Evolutionary conservation across 2,797 vertebrate genomes (phyloP).

Genomic region (Acrocephalus scirpaceus): DNA sequence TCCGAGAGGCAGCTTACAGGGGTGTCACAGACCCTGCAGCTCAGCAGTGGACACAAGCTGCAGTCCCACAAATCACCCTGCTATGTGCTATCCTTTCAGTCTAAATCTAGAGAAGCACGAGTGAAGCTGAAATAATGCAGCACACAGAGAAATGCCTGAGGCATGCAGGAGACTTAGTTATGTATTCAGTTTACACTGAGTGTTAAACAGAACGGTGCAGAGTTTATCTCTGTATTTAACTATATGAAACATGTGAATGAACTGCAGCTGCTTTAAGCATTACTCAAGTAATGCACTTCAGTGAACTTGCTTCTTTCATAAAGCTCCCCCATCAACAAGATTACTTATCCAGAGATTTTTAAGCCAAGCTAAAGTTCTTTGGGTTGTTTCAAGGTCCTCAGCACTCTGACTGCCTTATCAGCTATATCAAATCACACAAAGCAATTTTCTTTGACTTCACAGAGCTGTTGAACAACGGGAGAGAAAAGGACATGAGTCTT

Average conservation of each 20-base stretch:
- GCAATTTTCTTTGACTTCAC: not conserved
- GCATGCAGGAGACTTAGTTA: slow-evolving; percentile 2
- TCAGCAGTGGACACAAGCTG: not conserved
- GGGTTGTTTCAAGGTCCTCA: not conserved
- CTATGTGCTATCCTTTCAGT: not conserved
- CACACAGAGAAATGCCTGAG: not conserved
- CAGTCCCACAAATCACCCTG: not conserved
- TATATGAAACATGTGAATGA: not conserved
- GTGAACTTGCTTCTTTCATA: slow-evolving; percentile 14
- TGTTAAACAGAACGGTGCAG: slow-evolving; percentile 6
- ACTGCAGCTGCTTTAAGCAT: slow-evolving; percentile 19
- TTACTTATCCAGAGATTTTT: slow-evolving; percentile 27
- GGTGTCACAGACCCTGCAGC: not conserved
- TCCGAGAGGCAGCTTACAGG: not conserved
- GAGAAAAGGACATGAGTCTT: not conserved
- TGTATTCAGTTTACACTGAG: not conserved
- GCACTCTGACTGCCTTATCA: not conserved
- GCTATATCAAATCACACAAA: not conserved
- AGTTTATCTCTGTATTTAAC: slow-evolving; percentile 19
- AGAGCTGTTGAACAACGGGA: not conserved
- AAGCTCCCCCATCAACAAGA: not conserved
- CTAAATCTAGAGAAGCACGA: not conserved
- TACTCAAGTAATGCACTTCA: not conserved
- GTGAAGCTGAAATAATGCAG: not conserved
- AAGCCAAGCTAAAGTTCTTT: slow-evolving; percentile 1